A percentile compares a stretch with the other conserved stretches of the same genome.
phyloP scores from a whole-genome alignment of 2,113 vertebrate species.

The Callipepla californica region DNA sequence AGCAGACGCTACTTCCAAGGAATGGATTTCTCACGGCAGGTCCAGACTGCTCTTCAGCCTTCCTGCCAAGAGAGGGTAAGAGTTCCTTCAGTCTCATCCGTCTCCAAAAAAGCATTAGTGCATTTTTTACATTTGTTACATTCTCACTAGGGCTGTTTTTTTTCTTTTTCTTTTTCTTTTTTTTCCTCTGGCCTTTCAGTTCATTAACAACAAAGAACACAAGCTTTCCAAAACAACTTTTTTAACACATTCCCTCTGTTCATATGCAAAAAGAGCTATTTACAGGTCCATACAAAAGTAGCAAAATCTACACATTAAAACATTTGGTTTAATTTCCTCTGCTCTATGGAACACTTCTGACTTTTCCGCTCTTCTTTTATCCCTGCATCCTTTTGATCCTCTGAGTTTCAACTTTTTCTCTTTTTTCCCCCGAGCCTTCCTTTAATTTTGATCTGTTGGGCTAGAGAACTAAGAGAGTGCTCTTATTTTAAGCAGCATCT shows the following conservation, averaged over 20 bases:
- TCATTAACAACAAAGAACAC: conserved; percentile 5
- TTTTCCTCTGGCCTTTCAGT: background rate
- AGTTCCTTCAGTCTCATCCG: background rate
- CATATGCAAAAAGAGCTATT: conserved; percentile 52
- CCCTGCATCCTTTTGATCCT: background rate
- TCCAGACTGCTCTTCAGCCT: fast-evolving
- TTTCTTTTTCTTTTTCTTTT: background rate
- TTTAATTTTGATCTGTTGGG: background rate
- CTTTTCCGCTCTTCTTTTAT: background rate
- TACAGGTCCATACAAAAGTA: background rate
- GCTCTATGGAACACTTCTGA: background rate
- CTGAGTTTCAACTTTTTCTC: background rate
- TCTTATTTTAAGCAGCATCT: background rate
- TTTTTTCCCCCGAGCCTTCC: background rate
- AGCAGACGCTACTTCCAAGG: background rate
- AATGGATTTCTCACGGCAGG: background rate
- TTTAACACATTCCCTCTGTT: background rate
- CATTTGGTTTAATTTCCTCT: background rate
- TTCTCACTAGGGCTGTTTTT: background rate
- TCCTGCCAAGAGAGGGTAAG: background rate
- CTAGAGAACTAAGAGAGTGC: background rate
- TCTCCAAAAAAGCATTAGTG: background rate
- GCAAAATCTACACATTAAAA: conserved; percentile 11
- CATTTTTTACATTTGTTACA: background rate
- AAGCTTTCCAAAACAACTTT: background rate